phyloP scores from a whole-genome alignment of 2,888 invertebrate species.

The Mimachlamys varia region DNA sequence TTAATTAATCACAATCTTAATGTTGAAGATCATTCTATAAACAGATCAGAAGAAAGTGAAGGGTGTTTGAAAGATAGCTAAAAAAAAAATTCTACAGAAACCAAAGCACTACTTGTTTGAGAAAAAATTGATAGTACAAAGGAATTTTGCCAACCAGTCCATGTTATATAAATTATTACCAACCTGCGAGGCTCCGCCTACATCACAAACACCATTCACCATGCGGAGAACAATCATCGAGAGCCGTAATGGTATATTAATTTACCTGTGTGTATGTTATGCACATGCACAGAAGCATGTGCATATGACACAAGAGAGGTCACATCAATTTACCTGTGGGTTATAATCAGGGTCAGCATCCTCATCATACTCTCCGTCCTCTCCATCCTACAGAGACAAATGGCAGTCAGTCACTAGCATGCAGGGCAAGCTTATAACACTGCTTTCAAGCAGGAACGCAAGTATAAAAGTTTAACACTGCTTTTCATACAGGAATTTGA shows the following conservation, averaged over 20 bases:
- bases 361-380: conserved; percentile 76
- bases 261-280: conserved; percentile 27
- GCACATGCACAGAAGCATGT: conserved; percentile 29
- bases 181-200: not conserved
- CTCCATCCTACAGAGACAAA: conserved; percentile 58
- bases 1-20: too few species aligned
- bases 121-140: too few species aligned
- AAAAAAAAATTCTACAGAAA: not conserved
- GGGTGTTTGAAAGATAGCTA: too few species aligned
- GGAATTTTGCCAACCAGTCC: not conserved
- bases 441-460: not conserved
- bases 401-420: not conserved
- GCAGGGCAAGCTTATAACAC: not conserved
- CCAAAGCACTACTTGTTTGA: not conserved
- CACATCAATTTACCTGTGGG: conserved; percentile 66
- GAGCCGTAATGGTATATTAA: not conserved
- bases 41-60: too few species aligned
- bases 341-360: conserved; percentile 76
- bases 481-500: too few species aligned
- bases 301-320: conserved; percentile 29
- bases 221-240: conserved; percentile 13
- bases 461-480: too few species aligned
- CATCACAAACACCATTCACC: not conserved
- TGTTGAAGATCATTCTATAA: too few species aligned
- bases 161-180: not conserved